phyloP scores from a whole-genome alignment of 2,113 vertebrate species.

The Hystrix cristata region DNA sequence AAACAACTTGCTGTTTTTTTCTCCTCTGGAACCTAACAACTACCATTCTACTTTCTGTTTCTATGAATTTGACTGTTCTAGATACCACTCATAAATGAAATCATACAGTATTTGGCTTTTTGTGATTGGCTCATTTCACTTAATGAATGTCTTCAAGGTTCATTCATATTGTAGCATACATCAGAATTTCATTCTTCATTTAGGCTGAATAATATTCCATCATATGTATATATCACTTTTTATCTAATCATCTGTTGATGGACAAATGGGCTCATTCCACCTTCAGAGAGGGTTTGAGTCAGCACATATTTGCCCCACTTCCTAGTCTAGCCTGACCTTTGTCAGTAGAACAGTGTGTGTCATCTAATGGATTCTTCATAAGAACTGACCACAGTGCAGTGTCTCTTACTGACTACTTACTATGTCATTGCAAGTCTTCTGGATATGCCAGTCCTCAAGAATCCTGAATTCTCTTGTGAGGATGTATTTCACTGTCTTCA shows the following conservation, averaged over 20 bases:
- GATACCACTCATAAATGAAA: neutral
- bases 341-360: neutral
- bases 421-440: neutral
- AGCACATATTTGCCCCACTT: neutral
- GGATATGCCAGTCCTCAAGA: neutral
- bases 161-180: neutral
- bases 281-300: neutral
- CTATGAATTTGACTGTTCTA: neutral
- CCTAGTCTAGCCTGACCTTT: neutral
- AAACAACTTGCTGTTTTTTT: neutral
- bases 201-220: neutral
- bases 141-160: neutral
- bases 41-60: neutral
- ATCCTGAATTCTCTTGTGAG: neutral
- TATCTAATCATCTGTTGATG: neutral
- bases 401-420: neutral
- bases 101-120: neutral
- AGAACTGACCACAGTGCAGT: neutral
- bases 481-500: neutral
- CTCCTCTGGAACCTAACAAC: neutral
- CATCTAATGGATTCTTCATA: neutral
- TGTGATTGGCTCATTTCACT: neutral
- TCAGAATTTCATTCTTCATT: constrained; percentile 17
- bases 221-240: neutral
- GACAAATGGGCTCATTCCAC: neutral